A percentile compares a stretch with the other conserved stretches of the same genome.
These are phyloP conservation scores for Ceyx cyanopectus DNA, from an alignment of 2,113 vertebrate species.

Conservation along the genomic window DNA sequence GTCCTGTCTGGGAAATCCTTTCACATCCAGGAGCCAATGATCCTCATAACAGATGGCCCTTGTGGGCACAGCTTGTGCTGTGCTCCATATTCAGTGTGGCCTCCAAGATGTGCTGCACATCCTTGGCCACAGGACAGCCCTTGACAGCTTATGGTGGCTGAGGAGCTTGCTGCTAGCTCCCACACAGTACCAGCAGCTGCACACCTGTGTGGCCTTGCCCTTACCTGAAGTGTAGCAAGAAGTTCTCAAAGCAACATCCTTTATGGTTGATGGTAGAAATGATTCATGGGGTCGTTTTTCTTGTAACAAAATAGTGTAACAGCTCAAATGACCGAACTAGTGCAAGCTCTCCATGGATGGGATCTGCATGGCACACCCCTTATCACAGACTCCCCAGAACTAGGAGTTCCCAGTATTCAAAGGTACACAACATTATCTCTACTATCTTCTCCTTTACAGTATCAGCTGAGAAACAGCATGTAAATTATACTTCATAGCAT, in stretches of 20 bases:
- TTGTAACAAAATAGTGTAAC: fast-evolving
- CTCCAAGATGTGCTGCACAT: neutral
- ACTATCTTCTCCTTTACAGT: neutral
- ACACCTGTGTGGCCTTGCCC: neutral
- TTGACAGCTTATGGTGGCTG: fast-evolving
- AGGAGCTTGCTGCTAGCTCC: neutral
- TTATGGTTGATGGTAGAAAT: neutral
- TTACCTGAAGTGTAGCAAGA: neutral
- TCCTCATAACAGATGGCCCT: neutral
- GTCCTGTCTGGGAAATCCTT: neutral
- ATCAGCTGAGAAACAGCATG: neutral
- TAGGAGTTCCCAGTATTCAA: neutral
- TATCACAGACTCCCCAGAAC: fast-evolving
- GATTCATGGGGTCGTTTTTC: neutral
- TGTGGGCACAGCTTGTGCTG: neutral
- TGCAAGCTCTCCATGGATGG: neutral
- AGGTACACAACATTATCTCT: neutral
- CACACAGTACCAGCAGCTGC: neutral
- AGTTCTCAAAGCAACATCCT: neutral
- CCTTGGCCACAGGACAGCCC: neutral
- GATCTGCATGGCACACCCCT: neutral
- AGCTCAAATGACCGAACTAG: neutral
- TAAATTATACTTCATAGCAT: neutral
- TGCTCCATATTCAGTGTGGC: neutral
- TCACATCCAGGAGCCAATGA: neutral